A percentile compares a stretch with the other conserved stretches of the same genome.
Evolutionary conservation across 2,888 invertebrate species (phyloP).

Genomic region (Chrysolina oricalcia): DNA sequence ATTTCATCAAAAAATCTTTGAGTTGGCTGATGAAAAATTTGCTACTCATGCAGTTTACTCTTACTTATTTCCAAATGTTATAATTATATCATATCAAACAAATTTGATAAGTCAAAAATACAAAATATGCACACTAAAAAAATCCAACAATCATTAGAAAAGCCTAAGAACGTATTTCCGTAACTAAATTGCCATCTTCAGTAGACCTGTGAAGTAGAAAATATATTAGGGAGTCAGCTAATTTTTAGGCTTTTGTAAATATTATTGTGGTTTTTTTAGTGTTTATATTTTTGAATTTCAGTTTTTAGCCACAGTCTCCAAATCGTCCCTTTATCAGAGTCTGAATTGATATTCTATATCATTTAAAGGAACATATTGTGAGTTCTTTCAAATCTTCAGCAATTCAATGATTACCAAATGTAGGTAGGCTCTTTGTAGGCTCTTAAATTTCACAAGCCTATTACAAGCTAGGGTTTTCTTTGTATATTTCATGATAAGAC

Average conservation of each 20-base stretch:
- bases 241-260: background rate
- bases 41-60: slow-evolving; percentile 14
- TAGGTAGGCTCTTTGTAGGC: too few species aligned
- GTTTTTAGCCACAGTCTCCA: background rate
- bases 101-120: background rate
- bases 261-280: background rate
- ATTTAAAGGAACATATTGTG: background rate
- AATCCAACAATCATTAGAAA: background rate
- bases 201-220: background rate
- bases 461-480: background rate
- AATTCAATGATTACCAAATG: background rate
- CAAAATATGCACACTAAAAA: background rate
- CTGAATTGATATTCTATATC: background rate
- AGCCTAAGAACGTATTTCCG: background rate
- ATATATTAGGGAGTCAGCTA: background rate
- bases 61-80: background rate
- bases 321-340: background rate
- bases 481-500: too few species aligned
- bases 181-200: background rate
- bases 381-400: background rate
- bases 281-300: background rate
- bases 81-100: background rate
- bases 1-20: background rate
- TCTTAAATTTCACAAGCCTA: background rate
- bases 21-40: slow-evolving; percentile 8